Evolutionary conservation across 2,888 invertebrate genomes (phyloP).

Genomic region (Pristionchus fissidentatus): DNA sequence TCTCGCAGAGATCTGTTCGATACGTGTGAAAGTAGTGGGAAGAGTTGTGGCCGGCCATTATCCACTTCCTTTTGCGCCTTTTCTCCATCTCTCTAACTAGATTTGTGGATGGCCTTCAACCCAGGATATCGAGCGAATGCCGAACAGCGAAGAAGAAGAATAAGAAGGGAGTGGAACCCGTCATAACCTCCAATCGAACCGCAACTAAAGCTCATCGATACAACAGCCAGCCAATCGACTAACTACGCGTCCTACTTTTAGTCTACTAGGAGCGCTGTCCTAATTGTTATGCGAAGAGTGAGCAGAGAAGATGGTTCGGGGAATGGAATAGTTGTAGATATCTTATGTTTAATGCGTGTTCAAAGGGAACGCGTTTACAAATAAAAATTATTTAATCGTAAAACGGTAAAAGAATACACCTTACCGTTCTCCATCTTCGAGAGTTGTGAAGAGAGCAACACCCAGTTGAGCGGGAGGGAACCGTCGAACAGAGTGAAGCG

Average conservation of each 20-base stretch:
- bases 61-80: not conserved
- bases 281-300: too few species aligned
- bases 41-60: not conserved
- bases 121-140: slow-evolving; percentile 4
- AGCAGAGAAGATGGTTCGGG: not conserved
- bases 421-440: slow-evolving; percentile 48
- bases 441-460: slow-evolving; percentile 43
- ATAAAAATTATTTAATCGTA: not conserved
- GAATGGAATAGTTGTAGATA: too few species aligned
- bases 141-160: too few species aligned
- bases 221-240: too few species aligned
- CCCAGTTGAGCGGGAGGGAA: slow-evolving; percentile 49
- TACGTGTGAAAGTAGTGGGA: slow-evolving; percentile 17
- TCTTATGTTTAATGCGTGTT: too few species aligned
- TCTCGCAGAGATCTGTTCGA: too few species aligned
- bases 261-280: too few species aligned
- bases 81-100: not conserved
- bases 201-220: too few species aligned
- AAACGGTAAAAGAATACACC: not conserved
- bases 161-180: too few species aligned
- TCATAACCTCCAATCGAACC: too few species aligned
- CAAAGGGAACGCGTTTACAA: too few species aligned
- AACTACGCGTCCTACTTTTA: too few species aligned
- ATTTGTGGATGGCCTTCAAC: slow-evolving; percentile 33
- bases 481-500: slow-evolving; percentile 30